phyloP scores from a whole-genome alignment of 2,113 vertebrate species.

The Semnopithecus entellus region DNA sequence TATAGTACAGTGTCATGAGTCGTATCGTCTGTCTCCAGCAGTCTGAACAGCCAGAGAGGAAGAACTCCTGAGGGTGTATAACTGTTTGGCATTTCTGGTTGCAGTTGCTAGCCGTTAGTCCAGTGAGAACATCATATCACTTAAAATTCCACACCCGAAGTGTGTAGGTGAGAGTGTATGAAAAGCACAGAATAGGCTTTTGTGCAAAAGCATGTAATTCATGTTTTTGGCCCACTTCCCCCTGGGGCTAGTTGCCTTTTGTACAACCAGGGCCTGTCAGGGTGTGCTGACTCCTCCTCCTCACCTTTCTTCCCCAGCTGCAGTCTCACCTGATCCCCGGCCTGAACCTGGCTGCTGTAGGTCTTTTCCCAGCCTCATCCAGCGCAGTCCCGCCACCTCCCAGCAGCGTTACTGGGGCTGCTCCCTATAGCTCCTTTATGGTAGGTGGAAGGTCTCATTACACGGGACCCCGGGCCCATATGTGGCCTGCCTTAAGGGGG shows the following conservation, averaged over 20 bases:
- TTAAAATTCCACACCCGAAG: accelerated
- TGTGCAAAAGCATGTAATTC: not conserved
- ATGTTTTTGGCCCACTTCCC: accelerated
- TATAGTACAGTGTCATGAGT: not conserved
- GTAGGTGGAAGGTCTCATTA: conserved; percentile 78
- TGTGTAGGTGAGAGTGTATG: too few relatives aligned
- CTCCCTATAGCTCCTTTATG: conserved; percentile 93
- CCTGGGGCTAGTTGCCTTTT: accelerated
- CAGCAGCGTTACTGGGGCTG: conserved; percentile 87
- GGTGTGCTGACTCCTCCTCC: not conserved
- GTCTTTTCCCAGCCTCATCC: conserved; percentile 94
- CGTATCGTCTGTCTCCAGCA: accelerated
- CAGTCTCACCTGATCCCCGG: conserved; percentile 96
- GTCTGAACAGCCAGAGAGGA: not conserved
- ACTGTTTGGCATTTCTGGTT: not conserved
- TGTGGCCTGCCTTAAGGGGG: not conserved
- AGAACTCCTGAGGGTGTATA: not conserved
- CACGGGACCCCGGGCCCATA: not conserved
- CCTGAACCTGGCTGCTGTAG: conserved; percentile 93
- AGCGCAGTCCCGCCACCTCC: conserved; percentile 88
- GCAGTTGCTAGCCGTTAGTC: not conserved
- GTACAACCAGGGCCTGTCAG: not conserved
- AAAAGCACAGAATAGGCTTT: not conserved
- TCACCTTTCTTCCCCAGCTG: conserved; percentile 81
- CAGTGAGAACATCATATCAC: too few relatives aligned